Base-by-base conservation (phyloP, 2,113 vertebrate genomes). In the Pollachius pollachius region DNA sequence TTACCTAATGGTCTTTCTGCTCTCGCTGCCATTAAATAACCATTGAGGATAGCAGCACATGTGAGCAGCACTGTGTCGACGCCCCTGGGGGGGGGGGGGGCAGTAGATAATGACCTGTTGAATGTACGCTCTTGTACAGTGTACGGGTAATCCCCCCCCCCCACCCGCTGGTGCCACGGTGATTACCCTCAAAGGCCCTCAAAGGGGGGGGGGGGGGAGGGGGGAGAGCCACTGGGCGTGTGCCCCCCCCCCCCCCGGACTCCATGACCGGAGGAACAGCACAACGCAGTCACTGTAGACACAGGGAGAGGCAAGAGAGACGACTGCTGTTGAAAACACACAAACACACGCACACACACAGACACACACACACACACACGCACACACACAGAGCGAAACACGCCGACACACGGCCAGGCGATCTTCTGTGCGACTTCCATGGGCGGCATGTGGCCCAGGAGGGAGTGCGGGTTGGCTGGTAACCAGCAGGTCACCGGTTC, bases 1-100 rank as follows among this genome's bases (percentile, higher is more conserved):
- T 84, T 84, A 79, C 81, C 77, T 84, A 84, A 88, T 80, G 79
- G 79, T 76, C 66, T 84, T 67, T 81, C 70, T 83, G 69, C 27
- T 6, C 64, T 84, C 71, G 41, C 17, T 81, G 75, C 79, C 75
- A 85, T 82, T 90, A 88, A 89, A 82, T 79, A 69, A 67, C 76
- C 77, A 87, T 86, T 85, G 66, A 75, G 83, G 81, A 69, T 78
- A 80, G 77, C 71, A 81, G 75, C 72, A 81, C 79, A 79, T 81
- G 86, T 80, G 68, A 70, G 68, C 30, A 65, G 73, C 48, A 57
- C 83, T 83, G 75, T 76, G 79, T 74, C 77, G 48, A 5, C 0
- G 57, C 82, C 81, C 81, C 30, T 56, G 67, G 71, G 78, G 81
- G 65, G 56, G 54, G 60, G 52, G n/a, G 61, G 64, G 56, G 82